Evolutionary conservation across 2,113 vertebrate genomes (phyloP), one percentile per base, ranked within the genome.

Genomic region (Notothenia rossii): DNA sequence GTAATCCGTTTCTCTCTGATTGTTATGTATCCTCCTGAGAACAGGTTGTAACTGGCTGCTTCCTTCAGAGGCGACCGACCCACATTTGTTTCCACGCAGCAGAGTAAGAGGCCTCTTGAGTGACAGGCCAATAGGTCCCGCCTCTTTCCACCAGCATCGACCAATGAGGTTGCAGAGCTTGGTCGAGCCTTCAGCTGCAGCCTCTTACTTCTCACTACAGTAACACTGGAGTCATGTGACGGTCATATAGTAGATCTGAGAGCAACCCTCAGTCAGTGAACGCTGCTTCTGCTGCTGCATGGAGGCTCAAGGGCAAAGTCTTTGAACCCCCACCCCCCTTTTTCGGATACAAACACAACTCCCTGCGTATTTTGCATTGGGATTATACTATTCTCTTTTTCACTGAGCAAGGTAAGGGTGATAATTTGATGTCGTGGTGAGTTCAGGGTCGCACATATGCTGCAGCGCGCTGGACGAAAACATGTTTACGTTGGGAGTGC

Each of bases 131-230:
- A 0, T 0, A 40, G 33, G 88, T n/a, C 91, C 94, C 75, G 83
- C 95, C 96, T 83, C 88, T 60, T 10, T 82, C 83, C 63, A 2
- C 56, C 59, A 55, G 55, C 1, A 1, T 17, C 14, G 83, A 75
- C 97, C 96, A 97, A 98, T 97, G 79, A 85, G 78, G 84, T 50
- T 15, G 68, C 88, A 81, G 84, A 91, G 87, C 77, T 80, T 92
- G 86, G 97, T 94, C 96, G 96, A 98, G 97, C 97, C 97, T 95
- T 96, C 96, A 95, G 88, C 92, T 86, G 95, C 95, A 95, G 93
- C 94, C 94, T 95, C 93, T 92, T 36, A 74, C 87, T 68, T 70
- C 88, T 82, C 89, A 82, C 92, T 90, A 76, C 86, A 83, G 85
- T 18, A 59, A 62, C 78, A 89, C 85, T 36, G 81, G 82, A 50